Percentiles rank a stretch among this genome's conserved stretches.
Evolutionary conservation across 2,888 invertebrate genomes (phyloP).

Genomic region (Portevinia maculata): DNA sequence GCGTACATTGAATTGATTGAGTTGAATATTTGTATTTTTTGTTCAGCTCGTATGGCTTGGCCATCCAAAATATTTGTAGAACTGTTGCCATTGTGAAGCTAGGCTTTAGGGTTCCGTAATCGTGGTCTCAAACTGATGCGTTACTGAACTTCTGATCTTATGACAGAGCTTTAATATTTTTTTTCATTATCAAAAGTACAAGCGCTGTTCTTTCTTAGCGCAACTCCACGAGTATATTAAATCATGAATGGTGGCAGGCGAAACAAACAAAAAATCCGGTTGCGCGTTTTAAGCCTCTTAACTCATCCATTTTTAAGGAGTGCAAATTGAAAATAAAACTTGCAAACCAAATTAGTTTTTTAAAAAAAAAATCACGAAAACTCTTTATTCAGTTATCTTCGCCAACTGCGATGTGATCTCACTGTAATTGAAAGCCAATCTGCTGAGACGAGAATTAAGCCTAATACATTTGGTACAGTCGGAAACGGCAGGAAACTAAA

Average conservation of each 20-base stretch:
- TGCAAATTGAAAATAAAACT: not conserved
- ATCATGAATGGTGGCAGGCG: not conserved
- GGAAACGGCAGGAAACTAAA: no score
- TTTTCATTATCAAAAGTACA: conserved; percentile 14
- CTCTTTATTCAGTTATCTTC: no score
- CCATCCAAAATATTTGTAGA: conserved; percentile 2
- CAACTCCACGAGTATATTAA: not conserved
- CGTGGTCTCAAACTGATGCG: not conserved
- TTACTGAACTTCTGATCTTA: conserved; percentile 31
- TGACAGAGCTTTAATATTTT: conserved; percentile 1
- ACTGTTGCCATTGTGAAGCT: not conserved
- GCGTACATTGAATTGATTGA: conserved; percentile 10
- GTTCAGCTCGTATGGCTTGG: not conserved
- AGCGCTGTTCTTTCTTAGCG: not conserved
- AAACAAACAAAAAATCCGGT: not conserved
- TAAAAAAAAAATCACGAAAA: no score
- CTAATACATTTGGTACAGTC: no score
- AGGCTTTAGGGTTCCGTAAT: not conserved
- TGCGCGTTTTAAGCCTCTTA: not conserved
- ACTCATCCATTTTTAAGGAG: not conserved
- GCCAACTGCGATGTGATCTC: no score
- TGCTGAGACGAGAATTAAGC: no score
- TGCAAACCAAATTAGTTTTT: not conserved
- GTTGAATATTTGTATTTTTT: not conserved
- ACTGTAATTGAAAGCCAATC: no score